Base-by-base conservation (phyloP, 2,113 vertebrate species). In the Tragelaphus strepsiceros region DNA sequence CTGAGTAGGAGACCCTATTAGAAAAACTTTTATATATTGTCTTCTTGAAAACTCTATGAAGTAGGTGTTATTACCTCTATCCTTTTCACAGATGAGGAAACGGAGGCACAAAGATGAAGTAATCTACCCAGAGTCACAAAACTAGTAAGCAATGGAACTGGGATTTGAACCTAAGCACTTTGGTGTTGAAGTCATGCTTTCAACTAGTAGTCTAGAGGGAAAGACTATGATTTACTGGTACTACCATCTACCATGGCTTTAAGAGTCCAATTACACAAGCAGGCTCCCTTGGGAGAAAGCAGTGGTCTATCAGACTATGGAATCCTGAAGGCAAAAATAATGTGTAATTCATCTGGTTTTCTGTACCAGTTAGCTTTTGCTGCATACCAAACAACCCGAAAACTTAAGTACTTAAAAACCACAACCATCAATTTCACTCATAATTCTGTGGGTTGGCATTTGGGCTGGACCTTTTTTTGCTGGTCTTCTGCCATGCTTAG, bases 351-450 rank as follows among this genome's bases (percentile, higher is more conserved):
- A 88, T 85, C 39, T 83, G 30, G 58, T 17, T 71, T 93, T 92
- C 67, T 71, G 30, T 61, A 59, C 35, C 81, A 56, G 53, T 85
- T 96, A 91, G 86, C 78, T 86, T 93, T 77, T 80, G 56, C 35
- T 54, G 5, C 11, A 59, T 58, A 97, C 91, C 49, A 87, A 96
- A 88, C 14, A 12, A 83, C 46, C 77, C 5, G 74, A 84, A 93
- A 92, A 74, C 81, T 74, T 74, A 90, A 49, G 58, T 62, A n/a
- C 67, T 56, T 88, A 74, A 94, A 96, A 96, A 80, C 90, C 22
- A 80, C 91, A 88, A 7, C 54, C 13, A 64, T 49, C 53, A 24
- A 7, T 83, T 59, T 88, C 46, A 67, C 28, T 74, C 86, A 54
- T 53, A 83, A 46, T 51, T 84, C 11, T 85, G 1, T 46, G 24